A percentile compares a stretch with the other conserved stretches of the same genome.
Conservation (phyloP, 2,888 invertebrate genomes). For the Aquatica leii region DNA sequence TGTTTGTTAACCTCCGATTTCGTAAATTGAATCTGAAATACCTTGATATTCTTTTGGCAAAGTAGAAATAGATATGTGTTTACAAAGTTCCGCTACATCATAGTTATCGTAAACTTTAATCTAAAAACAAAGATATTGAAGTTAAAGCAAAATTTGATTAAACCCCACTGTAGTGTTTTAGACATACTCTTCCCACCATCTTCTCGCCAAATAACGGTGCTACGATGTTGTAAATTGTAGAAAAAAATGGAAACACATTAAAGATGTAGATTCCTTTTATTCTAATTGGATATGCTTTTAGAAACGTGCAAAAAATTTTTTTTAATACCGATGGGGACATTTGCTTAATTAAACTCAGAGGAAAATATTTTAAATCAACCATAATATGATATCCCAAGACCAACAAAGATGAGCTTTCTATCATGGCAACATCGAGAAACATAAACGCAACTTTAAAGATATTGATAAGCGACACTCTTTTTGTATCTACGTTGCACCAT, state of each 20-base stretch:
- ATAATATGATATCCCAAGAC: neutral
- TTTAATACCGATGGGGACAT: neutral
- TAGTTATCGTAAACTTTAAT: too few relatives aligned
- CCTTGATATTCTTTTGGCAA: too few relatives aligned
- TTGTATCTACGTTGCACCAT: neutral
- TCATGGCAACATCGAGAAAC: neutral
- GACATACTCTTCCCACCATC: too few relatives aligned
- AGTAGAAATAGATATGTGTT: too few relatives aligned
- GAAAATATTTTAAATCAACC: neutral
- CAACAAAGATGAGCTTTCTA: neutral
- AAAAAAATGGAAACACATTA: neutral
- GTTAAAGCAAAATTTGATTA: too few relatives aligned
- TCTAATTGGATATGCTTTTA: neutral
- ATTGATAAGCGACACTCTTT: neutral
- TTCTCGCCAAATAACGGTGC: too few relatives aligned
- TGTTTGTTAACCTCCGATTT: too few relatives aligned
- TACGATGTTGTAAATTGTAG: too few relatives aligned
- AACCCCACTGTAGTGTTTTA: too few relatives aligned
- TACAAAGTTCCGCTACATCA: too few relatives aligned
- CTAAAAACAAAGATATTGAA: too few relatives aligned
- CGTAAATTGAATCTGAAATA: too few relatives aligned
- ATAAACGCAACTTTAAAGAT: neutral
- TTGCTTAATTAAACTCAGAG: neutral
- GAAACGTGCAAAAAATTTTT: neutral
- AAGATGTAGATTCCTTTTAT: neutral